A percentile compares a stretch with the other conserved stretches of the same genome.
Conservation (phyloP, 2,113 vertebrate species). For the Dinomys branickii region DNA sequence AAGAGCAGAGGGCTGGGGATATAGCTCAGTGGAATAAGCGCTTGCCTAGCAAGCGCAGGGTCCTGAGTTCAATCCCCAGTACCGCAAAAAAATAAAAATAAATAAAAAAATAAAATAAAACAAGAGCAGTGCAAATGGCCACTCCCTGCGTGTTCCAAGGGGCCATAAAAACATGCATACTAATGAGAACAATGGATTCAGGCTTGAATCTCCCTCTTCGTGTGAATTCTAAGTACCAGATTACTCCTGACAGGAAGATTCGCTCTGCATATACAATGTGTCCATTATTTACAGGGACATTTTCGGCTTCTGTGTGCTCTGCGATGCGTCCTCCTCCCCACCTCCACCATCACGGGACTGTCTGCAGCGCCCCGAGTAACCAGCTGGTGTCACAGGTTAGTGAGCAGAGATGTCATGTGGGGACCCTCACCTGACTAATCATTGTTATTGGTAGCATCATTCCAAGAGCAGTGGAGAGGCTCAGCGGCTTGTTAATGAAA, state of each 20-base stretch:
- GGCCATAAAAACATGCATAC: not conserved
- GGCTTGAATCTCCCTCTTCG: not conserved
- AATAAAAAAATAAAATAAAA: too few relatives aligned
- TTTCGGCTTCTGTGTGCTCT: not conserved
- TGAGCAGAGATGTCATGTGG: slow-evolving; percentile 65
- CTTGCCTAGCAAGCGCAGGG: too few relatives aligned
- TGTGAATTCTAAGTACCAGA: slow-evolving; percentile 45
- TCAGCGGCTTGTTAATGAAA: slow-evolving; percentile 62
- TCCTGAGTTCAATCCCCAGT: too few relatives aligned
- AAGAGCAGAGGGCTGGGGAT: too few relatives aligned
- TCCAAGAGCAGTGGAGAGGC: slow-evolving; percentile 54
- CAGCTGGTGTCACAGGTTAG: slow-evolving; percentile 79
- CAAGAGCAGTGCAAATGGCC: slow-evolving; percentile 54
- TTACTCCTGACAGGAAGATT: slow-evolving; percentile 8
- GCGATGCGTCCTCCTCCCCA: not conserved
- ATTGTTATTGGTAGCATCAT: slow-evolving; percentile 57
- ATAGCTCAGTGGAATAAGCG: too few relatives aligned
- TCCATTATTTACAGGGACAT: not conserved
- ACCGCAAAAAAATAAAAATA: too few relatives aligned
- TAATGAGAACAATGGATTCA: slow-evolving; percentile 14
- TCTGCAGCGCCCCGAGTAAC: slow-evolving; percentile 75
- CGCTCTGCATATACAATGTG: not conserved
- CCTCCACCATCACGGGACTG: slow-evolving; percentile 16
- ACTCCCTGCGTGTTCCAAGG: slow-evolving; percentile 47
- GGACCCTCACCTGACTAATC: slow-evolving; percentile 68